Conservation (phyloP, 92 coral and sea anemone genomes). For the Phenganax marumi region DNA sequence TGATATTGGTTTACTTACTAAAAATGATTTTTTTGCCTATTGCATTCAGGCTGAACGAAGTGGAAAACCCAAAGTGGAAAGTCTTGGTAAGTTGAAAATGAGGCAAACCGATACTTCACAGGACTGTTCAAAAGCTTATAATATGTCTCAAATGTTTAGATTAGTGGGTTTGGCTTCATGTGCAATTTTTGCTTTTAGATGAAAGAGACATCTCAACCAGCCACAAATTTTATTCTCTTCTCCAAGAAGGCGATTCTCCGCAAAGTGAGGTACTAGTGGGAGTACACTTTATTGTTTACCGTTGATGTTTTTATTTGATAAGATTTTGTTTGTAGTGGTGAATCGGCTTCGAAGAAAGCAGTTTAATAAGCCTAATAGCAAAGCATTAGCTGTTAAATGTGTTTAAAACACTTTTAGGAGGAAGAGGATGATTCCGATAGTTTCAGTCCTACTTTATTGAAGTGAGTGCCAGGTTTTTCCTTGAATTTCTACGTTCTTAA, state of each 20-base stretch:
- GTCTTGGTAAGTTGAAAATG: conserved; percentile 57
- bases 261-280: neutral
- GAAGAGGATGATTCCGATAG: conserved; percentile 7
- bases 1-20: neutral
- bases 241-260: conserved; percentile 25
- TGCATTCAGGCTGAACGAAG: conserved; percentile 58
- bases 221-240: conserved; percentile 14
- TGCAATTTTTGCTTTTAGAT: conserved; percentile 11
- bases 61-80: conserved; percentile 61
- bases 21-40: neutral
- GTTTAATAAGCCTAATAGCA: neutral
- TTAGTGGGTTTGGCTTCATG: neutral
- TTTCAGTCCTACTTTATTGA: conserved; percentile 9
- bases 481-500: neutral
- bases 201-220: neutral
- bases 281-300: neutral
- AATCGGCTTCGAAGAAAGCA: neutral
- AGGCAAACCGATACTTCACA: neutral
- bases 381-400: neutral
- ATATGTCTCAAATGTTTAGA: neutral
- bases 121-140: neutral
- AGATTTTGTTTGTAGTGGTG: neutral
- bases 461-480: neutral
- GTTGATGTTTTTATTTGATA: neutral
- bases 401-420: neutral